Conservation (phyloP, 30 jellyfish, hydroid and myxozoan genomes). For the Calvadosia cruxmelitensis region DNA sequence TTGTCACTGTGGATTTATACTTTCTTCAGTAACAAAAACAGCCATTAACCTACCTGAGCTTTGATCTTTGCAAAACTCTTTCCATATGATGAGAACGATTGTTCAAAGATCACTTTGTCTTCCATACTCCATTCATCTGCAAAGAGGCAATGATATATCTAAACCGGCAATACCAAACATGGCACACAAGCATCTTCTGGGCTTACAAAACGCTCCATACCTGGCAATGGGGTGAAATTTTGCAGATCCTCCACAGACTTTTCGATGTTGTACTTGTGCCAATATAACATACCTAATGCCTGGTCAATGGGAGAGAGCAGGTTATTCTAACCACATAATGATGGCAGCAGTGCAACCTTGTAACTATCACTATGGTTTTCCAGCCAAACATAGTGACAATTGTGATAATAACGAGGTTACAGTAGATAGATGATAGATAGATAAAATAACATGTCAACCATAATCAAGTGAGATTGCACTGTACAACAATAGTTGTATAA, state of each 20-base stretch:
- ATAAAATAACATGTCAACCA: too few relatives aligned
- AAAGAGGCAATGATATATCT: background rate
- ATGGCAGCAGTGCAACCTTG: too few relatives aligned
- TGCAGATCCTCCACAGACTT: constrained; percentile 73
- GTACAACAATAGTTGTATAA: background rate
- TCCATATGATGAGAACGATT: constrained; percentile 88
- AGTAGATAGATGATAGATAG: too few relatives aligned
- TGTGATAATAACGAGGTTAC: too few relatives aligned
- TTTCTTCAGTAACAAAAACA: too few relatives aligned
- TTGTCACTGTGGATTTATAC: too few relatives aligned
- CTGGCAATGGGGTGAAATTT: constrained; percentile 94
- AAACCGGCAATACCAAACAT: background rate
- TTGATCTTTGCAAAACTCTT: constrained; percentile 74
- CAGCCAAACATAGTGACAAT: too few relatives aligned
- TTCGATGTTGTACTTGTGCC: constrained; percentile 95
- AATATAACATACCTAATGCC: constrained; percentile 96
- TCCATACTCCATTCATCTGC: constrained; percentile 99
- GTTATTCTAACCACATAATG: too few relatives aligned
- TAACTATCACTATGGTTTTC: too few relatives aligned
- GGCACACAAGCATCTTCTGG: too few relatives aligned
- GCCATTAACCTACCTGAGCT: constrained; percentile 39
- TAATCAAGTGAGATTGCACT: background rate
- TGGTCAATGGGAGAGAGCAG: too few relatives aligned
- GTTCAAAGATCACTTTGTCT: constrained; percentile 96
- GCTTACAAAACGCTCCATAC: too few relatives aligned